Conservation (phyloP, 2,113 vertebrate genomes). For the Neotoma lepida region DNA sequence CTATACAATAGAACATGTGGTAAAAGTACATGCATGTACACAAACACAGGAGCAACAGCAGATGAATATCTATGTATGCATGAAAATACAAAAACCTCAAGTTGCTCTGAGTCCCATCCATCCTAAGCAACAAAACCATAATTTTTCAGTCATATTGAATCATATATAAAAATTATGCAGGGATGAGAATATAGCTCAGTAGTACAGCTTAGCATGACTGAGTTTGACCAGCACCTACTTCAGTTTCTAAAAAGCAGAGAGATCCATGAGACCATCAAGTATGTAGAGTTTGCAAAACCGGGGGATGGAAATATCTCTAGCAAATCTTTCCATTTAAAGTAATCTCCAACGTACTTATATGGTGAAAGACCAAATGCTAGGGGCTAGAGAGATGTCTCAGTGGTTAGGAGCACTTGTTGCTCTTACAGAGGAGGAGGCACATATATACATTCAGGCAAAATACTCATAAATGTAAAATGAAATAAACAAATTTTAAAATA, state of each 20-base stretch:
- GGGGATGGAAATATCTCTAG: not conserved
- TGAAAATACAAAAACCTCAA: not conserved
- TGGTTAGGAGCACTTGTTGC: not conserved
- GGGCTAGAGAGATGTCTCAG: not conserved
- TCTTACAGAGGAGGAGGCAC: not conserved
- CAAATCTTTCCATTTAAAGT: not conserved
- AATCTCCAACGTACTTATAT: not conserved
- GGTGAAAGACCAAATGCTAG: not conserved
- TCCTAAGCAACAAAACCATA: not conserved
- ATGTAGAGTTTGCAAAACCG: not conserved
- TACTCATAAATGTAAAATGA: not conserved
- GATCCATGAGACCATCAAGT: not conserved
- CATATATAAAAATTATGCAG: not conserved
- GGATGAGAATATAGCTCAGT: not conserved
- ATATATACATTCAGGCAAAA: not conserved
- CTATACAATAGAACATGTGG: accelerated
- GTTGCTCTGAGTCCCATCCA: not conserved
- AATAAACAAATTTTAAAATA: not conserved
- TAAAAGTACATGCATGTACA: not conserved
- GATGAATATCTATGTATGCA: not conserved
- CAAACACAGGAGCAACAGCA: not conserved
- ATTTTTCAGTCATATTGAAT: not conserved
- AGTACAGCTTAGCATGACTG: not conserved
- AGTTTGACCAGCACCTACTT: not conserved
- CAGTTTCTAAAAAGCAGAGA: not conserved